phyloP scores from a whole-genome alignment of 2,888 invertebrate genomes.

The Trachelus troglodyta region DNA sequence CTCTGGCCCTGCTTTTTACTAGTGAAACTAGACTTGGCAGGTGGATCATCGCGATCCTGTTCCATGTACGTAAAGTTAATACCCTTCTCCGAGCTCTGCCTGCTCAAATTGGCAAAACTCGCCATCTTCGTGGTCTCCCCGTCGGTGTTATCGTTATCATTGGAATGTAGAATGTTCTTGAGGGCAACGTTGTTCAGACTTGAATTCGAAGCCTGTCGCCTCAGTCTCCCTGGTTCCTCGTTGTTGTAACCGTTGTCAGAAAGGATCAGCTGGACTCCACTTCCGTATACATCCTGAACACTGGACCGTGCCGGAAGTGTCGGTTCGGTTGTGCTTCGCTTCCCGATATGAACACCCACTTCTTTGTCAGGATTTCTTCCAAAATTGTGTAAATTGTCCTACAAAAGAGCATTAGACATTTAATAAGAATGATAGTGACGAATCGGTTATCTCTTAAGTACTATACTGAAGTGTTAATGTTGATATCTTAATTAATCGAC shows the following conservation, averaged over 20 bases:
- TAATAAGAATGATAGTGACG: not conserved
- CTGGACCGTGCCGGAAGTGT: conserved; percentile 80
- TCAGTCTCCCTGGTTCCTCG: conserved; percentile 53
- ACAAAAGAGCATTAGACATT: not conserved
- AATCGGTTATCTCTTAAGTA: not conserved
- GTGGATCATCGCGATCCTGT: conserved; percentile 70
- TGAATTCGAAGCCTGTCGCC: conserved; percentile 60
- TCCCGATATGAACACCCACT: conserved; percentile 58
- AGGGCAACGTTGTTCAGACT: conserved; percentile 67
- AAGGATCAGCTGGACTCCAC: conserved; percentile 63
- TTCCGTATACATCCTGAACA: conserved; percentile 73
- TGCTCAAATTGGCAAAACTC: conserved; percentile 81
- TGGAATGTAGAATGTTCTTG: conserved; percentile 68
- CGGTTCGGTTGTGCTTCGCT: conserved; percentile 69
- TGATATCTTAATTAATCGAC: not conserved
- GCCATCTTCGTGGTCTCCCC: conserved; percentile 72
- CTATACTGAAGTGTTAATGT: not conserved
- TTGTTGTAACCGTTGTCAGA: conserved; percentile 61
- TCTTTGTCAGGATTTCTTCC: conserved; percentile 87
- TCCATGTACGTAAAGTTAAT: conserved; percentile 71
- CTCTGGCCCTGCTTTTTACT: conserved; percentile 59
- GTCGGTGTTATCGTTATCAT: conserved; percentile 63
- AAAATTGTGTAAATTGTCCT: conserved; percentile 85
- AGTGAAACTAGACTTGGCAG: conserved; percentile 59
- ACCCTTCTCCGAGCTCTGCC: conserved; percentile 68